Evolutionary conservation across 2,797 vertebrate genomes (phyloP).

Genomic region (Danio albolineatus): DNA sequence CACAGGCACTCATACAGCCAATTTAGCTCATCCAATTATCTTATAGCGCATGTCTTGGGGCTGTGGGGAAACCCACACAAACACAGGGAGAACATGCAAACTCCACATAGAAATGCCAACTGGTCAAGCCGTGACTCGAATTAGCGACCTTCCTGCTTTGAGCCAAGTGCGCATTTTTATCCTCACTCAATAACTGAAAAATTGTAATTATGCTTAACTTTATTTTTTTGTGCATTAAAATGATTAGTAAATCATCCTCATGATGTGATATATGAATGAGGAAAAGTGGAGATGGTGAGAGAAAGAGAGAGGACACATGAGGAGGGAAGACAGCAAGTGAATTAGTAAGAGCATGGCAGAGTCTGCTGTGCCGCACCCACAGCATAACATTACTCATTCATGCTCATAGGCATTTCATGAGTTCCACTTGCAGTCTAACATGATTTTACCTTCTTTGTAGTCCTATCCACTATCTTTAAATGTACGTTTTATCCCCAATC

Average conservation of each 20-base stretch:
- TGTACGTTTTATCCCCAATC: not conserved
- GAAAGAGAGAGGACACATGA: slow-evolving; percentile 15
- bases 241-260: slow-evolving; percentile 4
- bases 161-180: not conserved
- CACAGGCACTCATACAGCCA: no score
- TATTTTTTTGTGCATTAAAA: not conserved
- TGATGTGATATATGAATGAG: not conserved
- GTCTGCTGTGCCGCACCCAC: slow-evolving; percentile 25
- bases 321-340: slow-evolving; percentile 30
- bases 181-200: not conserved
- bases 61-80: no score
- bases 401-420: slow-evolving; percentile 31
- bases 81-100: no score
- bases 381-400: slow-evolving; percentile 36
- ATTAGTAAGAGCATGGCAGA: slow-evolving; percentile 36
- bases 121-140: no score
- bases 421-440: slow-evolving; percentile 8
- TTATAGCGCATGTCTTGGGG: no score
- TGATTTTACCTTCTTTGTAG: not conserved
- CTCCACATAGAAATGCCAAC: no score
- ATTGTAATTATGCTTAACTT: not conserved
- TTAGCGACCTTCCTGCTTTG: no score
- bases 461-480: not conserved
- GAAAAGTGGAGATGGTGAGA: not conserved
- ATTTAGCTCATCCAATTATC: no score